phyloP scores from a whole-genome alignment of 2,797 vertebrate species.

The Odontamblyopus rebecca region DNA sequence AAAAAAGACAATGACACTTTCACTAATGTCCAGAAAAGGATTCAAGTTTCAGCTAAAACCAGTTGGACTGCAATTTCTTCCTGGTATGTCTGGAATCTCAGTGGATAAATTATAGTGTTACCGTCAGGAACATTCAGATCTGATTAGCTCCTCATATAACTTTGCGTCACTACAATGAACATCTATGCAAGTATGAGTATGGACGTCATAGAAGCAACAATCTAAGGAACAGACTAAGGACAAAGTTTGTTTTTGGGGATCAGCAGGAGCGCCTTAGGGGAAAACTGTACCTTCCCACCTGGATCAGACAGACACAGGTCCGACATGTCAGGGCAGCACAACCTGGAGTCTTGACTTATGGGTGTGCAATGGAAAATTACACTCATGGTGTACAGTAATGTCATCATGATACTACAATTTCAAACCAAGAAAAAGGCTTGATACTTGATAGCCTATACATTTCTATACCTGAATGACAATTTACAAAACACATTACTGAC shows the following conservation, averaged over 20 bases:
- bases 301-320: neutral
- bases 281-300: conserved; percentile 35
- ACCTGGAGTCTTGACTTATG: neutral
- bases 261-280: conserved; percentile 35
- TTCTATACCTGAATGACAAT: too few species aligned
- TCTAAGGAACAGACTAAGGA: conserved; percentile 66
- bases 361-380: neutral
- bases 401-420: too few species aligned
- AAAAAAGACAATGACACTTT: conserved; percentile 18
- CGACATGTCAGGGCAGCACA: neutral
- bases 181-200: neutral
- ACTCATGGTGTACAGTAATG: neutral
- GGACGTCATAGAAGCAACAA: conserved; percentile 63
- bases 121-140: conserved; percentile 8
- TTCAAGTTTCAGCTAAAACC: conserved; percentile 60
- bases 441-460: too few species aligned
- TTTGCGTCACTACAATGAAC: conserved; percentile 9
- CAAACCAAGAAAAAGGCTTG: neutral
- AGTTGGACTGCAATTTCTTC: conserved; percentile 51
- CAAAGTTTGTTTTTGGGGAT: conserved; percentile 57
- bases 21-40: conserved; percentile 33
- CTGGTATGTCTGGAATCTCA: conserved; percentile 56
- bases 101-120: conserved; percentile 13
- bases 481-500: too few species aligned
- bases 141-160: conserved; percentile 24